phyloP scores from a whole-genome alignment of 2,113 vertebrate genomes.

The Riparia riparia region DNA sequence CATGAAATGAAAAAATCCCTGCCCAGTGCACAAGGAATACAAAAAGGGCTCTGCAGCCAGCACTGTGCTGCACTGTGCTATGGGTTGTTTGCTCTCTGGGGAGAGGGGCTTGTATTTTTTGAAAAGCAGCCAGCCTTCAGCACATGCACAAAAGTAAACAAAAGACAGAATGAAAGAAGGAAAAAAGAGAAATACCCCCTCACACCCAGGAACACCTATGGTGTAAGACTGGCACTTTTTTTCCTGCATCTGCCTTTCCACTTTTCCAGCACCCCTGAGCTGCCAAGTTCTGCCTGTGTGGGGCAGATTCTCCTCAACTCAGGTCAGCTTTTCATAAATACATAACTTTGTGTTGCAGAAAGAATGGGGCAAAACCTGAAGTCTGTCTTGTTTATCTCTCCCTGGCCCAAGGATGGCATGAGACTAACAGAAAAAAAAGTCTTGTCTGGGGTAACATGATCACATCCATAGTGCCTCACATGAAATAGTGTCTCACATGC shows the following conservation, averaged over 20 bases:
- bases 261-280: neutral
- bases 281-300: fast-evolving
- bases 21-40: slow-evolving; percentile 70
- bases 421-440: neutral
- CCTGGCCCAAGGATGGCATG: neutral
- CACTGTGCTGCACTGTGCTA: neutral
- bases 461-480: neutral
- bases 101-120: neutral
- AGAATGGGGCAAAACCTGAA: neutral
- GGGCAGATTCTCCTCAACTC: neutral
- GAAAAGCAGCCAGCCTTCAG: slow-evolving; percentile 20
- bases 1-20: slow-evolving; percentile 74
- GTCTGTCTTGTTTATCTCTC: neutral
- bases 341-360: neutral
- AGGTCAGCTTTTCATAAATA: neutral
- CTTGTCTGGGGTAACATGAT: neutral
- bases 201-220: neutral
- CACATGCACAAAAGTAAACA: neutral
- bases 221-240: neutral
- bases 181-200: neutral
- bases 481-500: neutral
- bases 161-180: neutral
- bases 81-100: neutral
- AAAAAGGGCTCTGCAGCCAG: slow-evolving; percentile 60
- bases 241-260: neutral